phyloP scores from a whole-genome alignment of 2,797 vertebrate species.

The Platyrinchus mystaceus region DNA sequence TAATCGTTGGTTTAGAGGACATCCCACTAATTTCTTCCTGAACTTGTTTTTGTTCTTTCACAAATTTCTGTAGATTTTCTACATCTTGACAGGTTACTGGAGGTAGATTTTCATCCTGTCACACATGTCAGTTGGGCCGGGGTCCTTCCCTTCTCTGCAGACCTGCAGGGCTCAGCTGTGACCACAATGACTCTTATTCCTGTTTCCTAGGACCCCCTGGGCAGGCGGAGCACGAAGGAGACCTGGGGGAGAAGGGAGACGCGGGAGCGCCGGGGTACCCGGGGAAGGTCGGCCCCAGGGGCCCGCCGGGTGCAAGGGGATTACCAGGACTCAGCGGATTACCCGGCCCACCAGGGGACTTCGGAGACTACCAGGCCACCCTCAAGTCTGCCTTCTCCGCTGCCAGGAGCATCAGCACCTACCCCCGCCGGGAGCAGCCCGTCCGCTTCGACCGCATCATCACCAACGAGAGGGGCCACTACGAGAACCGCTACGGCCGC shows the following conservation, averaged over 20 bases:
- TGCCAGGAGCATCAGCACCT: background rate
- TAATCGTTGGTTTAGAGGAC: constrained; percentile 96
- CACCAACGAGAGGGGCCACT: constrained; percentile 49
- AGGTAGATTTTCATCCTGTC: background rate
- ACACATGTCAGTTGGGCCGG: too few relatives aligned
- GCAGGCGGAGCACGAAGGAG: background rate
- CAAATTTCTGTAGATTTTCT: constrained; percentile 82
- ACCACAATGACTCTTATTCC: background rate
- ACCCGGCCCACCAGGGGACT: constrained; percentile 66
- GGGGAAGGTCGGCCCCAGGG: constrained; percentile 78
- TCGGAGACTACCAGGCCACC: constrained; percentile 46
- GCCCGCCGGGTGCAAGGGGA: constrained; percentile 61
- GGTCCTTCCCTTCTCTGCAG: background rate
- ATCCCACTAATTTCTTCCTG: constrained; percentile 98
- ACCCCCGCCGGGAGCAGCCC: background rate
- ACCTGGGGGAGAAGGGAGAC: constrained; percentile 75
- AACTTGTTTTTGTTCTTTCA: constrained; percentile 98
- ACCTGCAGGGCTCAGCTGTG: rapidly evolving
- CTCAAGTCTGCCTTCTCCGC: constrained; percentile 75
- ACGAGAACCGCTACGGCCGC: constrained; percentile 57
- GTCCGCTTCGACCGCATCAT: constrained; percentile 72
- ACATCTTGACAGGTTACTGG: too few relatives aligned
- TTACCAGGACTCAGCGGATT: background rate
- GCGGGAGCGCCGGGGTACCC: constrained; percentile 68
- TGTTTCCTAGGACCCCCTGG: constrained; percentile 68